Evolutionary conservation across 2,797 vertebrate species (phyloP), one percentile per base, ranked within the genome.

Genomic region (Ctenopoma kingsleyae): DNA sequence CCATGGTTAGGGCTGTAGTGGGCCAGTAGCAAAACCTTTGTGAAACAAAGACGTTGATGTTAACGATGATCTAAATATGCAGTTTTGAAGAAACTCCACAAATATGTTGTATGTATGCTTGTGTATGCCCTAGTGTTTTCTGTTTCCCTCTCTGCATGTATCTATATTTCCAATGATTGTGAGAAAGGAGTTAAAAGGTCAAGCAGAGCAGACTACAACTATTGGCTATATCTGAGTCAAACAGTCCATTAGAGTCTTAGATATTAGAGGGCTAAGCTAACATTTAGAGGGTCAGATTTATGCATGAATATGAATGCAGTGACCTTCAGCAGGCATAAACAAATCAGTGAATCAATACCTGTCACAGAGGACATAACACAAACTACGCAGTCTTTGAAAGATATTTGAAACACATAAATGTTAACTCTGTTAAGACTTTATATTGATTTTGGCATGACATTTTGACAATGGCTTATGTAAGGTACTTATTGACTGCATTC

Each of bases 241-340:
- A 56, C 66, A 63, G 68, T 78, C 81, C 67, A 79, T 78, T 69
- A 71, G 44, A 52, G 59, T 32, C 63, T 55, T 71, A 63, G 72
- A 83, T 76, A 87, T 79, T 80, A 81, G 75, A 60, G 38, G 60
- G 36, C 72, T 67, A 55, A 36, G 48, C 72, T 54, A 78, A 71
- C 70, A 80, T 81, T 79, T 77, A 56, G 51, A 58, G 32, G 9
- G 46, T 27, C 53, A 12, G 54, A 75, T 82, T 82, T 71, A 85
- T 82, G 78, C 71, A 83, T 46, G 59, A 64, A 62, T 51, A 53
- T 74, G 80, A 84, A 82, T 73, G 72, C 74, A 64, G 53, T 83
- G 84, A 85, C 82, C 82, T 83, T 87, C 52, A 83, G 2, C 12
- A 25, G 65, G 32, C 40, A 22, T 59, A 63, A 73, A 78, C 64